Conservation (phyloP, 2,888 invertebrate genomes). For the Metallyticus violacea region DNA sequence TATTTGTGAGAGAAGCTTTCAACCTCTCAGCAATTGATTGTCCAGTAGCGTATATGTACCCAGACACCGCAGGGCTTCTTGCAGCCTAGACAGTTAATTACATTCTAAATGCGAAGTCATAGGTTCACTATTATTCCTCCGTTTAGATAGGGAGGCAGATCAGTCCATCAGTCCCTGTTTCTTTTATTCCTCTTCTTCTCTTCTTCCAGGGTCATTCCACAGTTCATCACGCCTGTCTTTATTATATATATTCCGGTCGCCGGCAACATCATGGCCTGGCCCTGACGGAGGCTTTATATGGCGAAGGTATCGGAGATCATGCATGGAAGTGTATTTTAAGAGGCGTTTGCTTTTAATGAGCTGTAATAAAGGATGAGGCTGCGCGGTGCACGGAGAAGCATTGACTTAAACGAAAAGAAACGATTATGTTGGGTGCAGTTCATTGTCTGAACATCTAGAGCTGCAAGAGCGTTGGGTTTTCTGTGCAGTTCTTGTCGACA, state of each 20-base stretch:
- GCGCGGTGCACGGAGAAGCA: neutral
- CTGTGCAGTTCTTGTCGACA: no score
- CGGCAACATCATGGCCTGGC: neutral
- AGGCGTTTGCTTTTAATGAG: neutral
- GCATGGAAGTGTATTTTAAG: neutral
- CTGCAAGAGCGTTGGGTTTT: no score
- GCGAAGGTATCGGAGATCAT: neutral
- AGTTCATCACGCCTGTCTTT: neutral
- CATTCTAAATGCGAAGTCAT: slow-evolving; percentile 36
- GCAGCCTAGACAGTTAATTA: slow-evolving; percentile 31
- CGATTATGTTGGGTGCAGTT: neutral
- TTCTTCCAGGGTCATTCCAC: neutral
- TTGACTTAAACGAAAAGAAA: neutral
- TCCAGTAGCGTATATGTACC: slow-evolving; percentile 6
- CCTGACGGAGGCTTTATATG: neutral
- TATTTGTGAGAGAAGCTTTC: neutral
- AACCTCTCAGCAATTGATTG: neutral
- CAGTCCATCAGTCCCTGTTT: neutral
- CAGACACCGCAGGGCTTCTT: neutral
- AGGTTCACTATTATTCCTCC: slow-evolving; percentile 32
- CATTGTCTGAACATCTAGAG: no score
- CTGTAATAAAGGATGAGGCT: neutral
- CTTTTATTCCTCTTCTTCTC: neutral
- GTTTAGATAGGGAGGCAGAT: neutral
- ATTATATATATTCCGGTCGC: neutral